phyloP scores from a whole-genome alignment of 1,140 invertebrate species.

The Drosophila pruinosa region DNA sequence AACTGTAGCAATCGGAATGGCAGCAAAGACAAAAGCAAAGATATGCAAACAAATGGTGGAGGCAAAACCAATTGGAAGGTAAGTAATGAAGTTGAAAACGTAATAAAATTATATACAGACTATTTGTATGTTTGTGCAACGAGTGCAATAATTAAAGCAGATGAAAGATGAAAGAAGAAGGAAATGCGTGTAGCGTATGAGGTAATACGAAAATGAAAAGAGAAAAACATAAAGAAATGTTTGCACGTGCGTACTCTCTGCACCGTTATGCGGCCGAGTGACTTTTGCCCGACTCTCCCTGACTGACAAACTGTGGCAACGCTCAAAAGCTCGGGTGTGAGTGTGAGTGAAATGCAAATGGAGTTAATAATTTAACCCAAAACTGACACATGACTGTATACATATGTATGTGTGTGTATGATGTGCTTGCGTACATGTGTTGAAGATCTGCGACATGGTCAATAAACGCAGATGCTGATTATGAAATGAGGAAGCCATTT shows the following conservation, averaged over 20 bases:
- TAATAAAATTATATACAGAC: slow-evolving; percentile 27
- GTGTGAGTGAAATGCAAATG: slow-evolving; percentile 31
- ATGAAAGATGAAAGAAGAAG: slow-evolving; percentile 17
- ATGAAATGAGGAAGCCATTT: slow-evolving; percentile 74
- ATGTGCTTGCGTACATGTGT: not conserved
- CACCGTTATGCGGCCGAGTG: slow-evolving; percentile 58
- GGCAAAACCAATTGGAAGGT: slow-evolving; percentile 79
- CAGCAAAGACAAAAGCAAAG: slow-evolving; percentile 57
- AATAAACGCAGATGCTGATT: slow-evolving; percentile 56
- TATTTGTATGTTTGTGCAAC: slow-evolving; percentile 2
- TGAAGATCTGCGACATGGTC: slow-evolving; percentile 32
- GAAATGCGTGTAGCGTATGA: slow-evolving; percentile 18
- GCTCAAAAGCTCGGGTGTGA: not conserved
- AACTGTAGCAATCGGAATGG: slow-evolving; percentile 38
- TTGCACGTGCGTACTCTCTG: slow-evolving; percentile 37
- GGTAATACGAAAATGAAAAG: slow-evolving; percentile 10
- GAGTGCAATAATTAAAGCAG: slow-evolving; percentile 42
- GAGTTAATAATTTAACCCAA: slow-evolving; percentile 33
- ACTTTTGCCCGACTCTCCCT: slow-evolving; percentile 46
- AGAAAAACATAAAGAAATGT: slow-evolving; percentile 8
- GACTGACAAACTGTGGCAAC: not conserved
- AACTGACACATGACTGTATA: slow-evolving; percentile 12
- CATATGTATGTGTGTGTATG: not conserved
- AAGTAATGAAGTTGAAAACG: slow-evolving; percentile 16
- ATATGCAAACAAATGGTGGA: slow-evolving; percentile 62